These are phyloP conservation scores for Palythoa heliodiscus DNA, from an alignment of 92 coral and sea anemone species.

Conservation along the genomic window DNA sequence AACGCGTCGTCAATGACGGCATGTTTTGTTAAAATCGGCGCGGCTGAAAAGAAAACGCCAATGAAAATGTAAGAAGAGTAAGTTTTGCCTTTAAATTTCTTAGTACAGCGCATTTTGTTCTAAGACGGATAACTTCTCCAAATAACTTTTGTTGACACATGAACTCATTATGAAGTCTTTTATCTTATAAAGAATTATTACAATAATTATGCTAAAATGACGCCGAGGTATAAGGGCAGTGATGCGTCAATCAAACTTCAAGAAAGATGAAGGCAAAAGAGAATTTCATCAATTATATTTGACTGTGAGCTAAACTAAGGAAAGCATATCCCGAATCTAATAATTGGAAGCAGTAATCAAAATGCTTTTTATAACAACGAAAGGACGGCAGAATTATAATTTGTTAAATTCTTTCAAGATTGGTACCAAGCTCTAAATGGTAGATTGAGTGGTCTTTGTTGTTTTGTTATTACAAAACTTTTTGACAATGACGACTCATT, in stretches of 20 bases:
- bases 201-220: constrained; percentile 15
- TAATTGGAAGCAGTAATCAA: neutral
- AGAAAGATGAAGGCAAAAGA: neutral
- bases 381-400: neutral
- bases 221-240: constrained; percentile 11
- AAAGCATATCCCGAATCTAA: neutral
- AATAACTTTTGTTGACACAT: neutral
- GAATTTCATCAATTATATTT: neutral
- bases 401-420: neutral
- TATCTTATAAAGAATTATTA: neutral
- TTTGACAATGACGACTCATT: neutral
- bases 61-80: constrained; percentile 32
- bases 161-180: constrained; percentile 7
- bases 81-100: constrained; percentile 1
- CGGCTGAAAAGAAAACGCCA: constrained; percentile 51
- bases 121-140: neutral
- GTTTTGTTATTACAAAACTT: neutral
- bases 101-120: neutral
- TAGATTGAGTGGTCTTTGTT: neutral
- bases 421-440: neutral
- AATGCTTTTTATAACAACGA: neutral
- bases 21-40: constrained; percentile 62
- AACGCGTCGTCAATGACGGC: constrained; percentile 46
- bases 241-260: neutral
- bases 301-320: neutral